Evolutionary conservation across 2,797 vertebrate species (phyloP), one percentile per base, ranked within the genome.

Genomic region (Salmo trutta): DNA sequence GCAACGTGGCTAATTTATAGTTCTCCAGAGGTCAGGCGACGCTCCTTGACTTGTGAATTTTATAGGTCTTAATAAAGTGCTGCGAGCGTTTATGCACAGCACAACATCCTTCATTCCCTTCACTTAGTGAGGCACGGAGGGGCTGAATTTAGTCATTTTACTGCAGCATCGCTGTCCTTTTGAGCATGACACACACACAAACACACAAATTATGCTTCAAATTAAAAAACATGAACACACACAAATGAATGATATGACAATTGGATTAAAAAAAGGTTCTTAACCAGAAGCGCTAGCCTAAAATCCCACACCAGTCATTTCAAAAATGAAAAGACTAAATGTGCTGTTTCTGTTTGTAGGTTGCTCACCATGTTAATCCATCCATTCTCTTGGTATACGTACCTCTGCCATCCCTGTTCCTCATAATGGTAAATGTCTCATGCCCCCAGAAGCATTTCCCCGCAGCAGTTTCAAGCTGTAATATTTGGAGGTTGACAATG

Each of bases 1-100:
- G 91, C 90, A 91, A 90, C 89, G 88, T 79, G 85, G 88, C 91
- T 94, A 94, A 94, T 95, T 94, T 91, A 94, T 95, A 92, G 93
- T 92, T 93, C 93, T 94, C 93, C 80, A 87, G 90, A 90, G 93
- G 90, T 92, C 88, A 91, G 85, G 87, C 85, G 77, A 90, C 78
- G 87, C 90, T 94, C 90, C 90, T 89, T 88, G 83, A 88, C 91
- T 93, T 89, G 93, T 94, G 91, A 94, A 94, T 94, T 93, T 94
- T 94, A 93, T 93, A 91, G 90, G 89, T 93, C 92, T 93, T 95
- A 94, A 94, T 95, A 94, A 95, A 94, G 91, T 93, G 93, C 94
- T 91, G 90, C 76, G 59, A 93, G 94, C 91, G 82, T 91, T 94
- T 93, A 93, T 93, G 91, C 92, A 93, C 88, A 90, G 92, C 92